phyloP scores from a whole-genome alignment of 2,113 vertebrate genomes.

The Pao palembangensis region DNA sequence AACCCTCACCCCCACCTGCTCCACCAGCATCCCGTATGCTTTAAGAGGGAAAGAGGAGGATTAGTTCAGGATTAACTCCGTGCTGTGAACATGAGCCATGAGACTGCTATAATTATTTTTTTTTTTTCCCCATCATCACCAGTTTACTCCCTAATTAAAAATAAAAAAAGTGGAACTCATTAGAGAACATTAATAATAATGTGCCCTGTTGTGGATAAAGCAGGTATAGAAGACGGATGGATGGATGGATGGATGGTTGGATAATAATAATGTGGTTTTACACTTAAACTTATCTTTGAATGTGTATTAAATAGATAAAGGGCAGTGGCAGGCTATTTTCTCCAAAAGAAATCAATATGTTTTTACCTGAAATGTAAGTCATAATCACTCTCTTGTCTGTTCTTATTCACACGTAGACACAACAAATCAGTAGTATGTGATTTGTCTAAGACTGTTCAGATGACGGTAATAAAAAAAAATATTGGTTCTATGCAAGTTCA shows the following conservation, averaged over 20 bases:
- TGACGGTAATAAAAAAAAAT: background rate
- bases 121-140: background rate
- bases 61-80: constrained; percentile 55
- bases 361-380: constrained; percentile 38
- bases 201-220: too few relatives aligned
- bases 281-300: background rate
- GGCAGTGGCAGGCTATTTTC: constrained; percentile 12
- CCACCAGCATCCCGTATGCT: constrained; percentile 8
- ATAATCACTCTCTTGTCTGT: constrained; percentile 21
- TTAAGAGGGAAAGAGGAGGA: constrained; percentile 44
- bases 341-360: constrained; percentile 38
- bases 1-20: constrained; percentile 15
- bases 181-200: too few relatives aligned
- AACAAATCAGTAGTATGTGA: background rate
- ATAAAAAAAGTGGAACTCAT: too few relatives aligned
- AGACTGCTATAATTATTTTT: constrained; percentile 45
- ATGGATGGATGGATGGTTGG: too few relatives aligned
- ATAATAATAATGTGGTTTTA: background rate
- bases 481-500: background rate
- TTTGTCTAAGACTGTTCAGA: background rate
- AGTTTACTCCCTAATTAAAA: too few relatives aligned
- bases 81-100: constrained; percentile 46
- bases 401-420: constrained; percentile 11
- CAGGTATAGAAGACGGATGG: too few relatives aligned
- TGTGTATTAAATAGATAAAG: constrained; percentile 8